Evolutionary conservation across 1,140 invertebrate genomes (phyloP).

Genomic region (Pseudomyrmex cubaensis): DNA sequence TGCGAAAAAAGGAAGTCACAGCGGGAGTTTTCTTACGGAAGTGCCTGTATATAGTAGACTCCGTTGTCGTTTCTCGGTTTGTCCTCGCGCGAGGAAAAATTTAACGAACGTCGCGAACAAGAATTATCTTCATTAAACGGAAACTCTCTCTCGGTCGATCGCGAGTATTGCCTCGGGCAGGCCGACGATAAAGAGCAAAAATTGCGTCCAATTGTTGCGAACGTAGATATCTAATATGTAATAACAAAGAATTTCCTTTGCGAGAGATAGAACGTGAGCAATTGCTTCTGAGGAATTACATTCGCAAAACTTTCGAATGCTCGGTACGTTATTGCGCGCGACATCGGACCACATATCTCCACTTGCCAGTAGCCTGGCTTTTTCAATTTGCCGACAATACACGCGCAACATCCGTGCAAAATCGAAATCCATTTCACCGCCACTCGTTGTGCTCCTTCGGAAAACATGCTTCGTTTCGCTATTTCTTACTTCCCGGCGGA

Average conservation of each 20-base stretch:
- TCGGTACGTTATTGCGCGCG: slow-evolving; percentile 25
- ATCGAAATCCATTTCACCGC: slow-evolving; percentile 44
- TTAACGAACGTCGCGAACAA: not conserved
- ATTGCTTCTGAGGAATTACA: slow-evolving; percentile 45
- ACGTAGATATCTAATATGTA: slow-evolving; percentile 20
- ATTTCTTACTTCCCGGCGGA: not conserved
- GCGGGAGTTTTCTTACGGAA: slow-evolving; percentile 21
- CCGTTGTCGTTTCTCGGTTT: too few species aligned
- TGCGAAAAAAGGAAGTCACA: not conserved
- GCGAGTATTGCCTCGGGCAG: not conserved
- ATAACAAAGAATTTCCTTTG: slow-evolving; percentile 1
- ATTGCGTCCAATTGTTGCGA: not conserved
- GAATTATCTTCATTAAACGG: slow-evolving; percentile 12
- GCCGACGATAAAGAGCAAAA: not conserved
- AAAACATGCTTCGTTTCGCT: slow-evolving; percentile 12
- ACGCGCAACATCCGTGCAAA: slow-evolving; percentile 50
- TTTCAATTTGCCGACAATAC: slow-evolving; percentile 55
- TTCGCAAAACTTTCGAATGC: not conserved
- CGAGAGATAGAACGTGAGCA: not conserved
- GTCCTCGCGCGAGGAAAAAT: not conserved
- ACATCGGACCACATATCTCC: slow-evolving; percentile 39
- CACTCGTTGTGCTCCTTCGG: not conserved
- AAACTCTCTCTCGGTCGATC: not conserved
- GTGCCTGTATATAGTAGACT: not conserved
- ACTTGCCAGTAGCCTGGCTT: slow-evolving; percentile 48